These are phyloP conservation scores for Cavia porcellus DNA, from an alignment of 2,113 vertebrate genomes.

Conservation along the genomic window DNA sequence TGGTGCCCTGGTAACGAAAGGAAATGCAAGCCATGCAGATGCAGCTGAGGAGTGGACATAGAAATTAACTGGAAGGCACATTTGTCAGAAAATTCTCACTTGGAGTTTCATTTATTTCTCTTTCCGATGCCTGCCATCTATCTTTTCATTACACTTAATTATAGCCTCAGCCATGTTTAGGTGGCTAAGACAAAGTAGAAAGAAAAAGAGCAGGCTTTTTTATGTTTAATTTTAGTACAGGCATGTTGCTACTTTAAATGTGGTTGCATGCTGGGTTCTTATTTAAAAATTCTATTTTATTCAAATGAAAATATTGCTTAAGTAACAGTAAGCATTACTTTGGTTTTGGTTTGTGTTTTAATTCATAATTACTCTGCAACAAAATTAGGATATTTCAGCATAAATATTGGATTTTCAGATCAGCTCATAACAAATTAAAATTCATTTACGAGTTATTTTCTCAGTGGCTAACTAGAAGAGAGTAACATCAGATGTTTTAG, in stretches of 20 bases:
- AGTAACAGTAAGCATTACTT: neutral
- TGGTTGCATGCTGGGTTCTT: neutral
- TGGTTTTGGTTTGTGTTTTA: neutral
- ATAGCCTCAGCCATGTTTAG: neutral
- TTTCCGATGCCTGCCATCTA: neutral
- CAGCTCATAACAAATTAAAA: neutral
- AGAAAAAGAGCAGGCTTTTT: neutral
- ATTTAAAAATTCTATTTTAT: neutral
- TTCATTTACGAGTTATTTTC: conserved; percentile 14
- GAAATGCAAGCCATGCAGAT: neutral
- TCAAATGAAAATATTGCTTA: conserved; percentile 36
- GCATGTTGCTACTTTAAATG: neutral
- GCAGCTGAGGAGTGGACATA: conserved; percentile 9
- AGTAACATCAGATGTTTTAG: neutral
- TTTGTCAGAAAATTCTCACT: conserved; percentile 42
- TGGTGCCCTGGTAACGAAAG: neutral
- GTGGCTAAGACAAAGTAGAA: neutral
- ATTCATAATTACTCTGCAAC: conserved; percentile 25
- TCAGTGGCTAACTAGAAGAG: neutral
- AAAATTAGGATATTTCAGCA: conserved; percentile 33
- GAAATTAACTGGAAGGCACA: conserved; percentile 43
- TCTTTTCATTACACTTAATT: conserved; percentile 55
- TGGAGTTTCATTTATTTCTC: conserved; percentile 48
- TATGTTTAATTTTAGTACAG: conserved; percentile 23
- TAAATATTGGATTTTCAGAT: conserved; percentile 34